Evolutionary conservation across 2,113 vertebrate species (phyloP).

Genomic region (Agapornis roseicollis): DNA sequence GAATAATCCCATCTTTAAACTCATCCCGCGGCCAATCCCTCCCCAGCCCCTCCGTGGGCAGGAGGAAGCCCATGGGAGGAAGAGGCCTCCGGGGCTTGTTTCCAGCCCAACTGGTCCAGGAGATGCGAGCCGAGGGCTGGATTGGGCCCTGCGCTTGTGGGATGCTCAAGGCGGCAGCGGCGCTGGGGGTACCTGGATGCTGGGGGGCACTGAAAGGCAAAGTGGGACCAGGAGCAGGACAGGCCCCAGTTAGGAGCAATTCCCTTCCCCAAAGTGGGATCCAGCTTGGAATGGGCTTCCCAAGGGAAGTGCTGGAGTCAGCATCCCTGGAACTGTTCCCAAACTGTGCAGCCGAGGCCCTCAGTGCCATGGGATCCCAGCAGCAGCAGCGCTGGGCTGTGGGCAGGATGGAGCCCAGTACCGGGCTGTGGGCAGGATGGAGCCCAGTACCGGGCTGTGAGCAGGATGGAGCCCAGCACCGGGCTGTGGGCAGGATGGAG

Average conservation of each 20-base stretch:
- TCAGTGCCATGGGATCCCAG: neutral
- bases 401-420: no score
- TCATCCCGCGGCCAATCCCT: constrained; percentile 46
- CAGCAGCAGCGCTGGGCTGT: no score
- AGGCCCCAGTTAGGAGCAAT: neutral
- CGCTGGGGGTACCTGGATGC: neutral
- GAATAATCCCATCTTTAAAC: constrained; percentile 67
- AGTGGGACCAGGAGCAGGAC: neutral
- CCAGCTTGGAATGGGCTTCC: neutral
- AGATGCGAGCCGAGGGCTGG: neutral
- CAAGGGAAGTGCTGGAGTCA: neutral
- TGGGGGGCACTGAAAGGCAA: neutral
- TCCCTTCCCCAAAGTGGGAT: neutral
- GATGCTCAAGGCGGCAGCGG: neutral
- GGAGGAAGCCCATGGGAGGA: neutral
- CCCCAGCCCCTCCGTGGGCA: constrained; percentile 26
- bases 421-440: no score
- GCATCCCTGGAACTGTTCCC: neutral
- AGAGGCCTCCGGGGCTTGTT: neutral
- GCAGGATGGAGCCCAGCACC: no score
- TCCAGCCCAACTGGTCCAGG: neutral
- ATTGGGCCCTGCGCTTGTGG: rapidly evolving
- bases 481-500: no score
- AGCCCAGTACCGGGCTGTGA: no score
- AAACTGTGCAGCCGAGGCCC: neutral